A percentile compares a stretch with the other conserved stretches of the same genome.
phyloP scores from a whole-genome alignment of 2,888 invertebrate genomes.

The Carterocephalus palaemon region DNA sequence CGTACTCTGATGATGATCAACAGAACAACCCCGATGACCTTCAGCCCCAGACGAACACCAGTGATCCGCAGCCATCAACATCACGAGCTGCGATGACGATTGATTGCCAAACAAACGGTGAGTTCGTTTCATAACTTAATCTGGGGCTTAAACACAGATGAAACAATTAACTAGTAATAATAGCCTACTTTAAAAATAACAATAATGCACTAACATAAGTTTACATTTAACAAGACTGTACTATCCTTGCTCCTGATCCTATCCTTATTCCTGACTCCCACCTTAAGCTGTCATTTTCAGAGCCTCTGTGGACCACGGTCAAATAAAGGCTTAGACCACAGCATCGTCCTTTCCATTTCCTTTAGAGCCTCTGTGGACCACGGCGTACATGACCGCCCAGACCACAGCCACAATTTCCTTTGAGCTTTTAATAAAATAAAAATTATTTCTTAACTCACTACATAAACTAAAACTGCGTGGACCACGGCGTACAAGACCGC shows the following conservation, averaged over 20 bases:
- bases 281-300: too few species aligned
- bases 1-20: neutral
- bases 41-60: conserved; percentile 1
- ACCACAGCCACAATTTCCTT: conserved; percentile 13
- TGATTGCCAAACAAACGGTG: conserved; percentile 1
- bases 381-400: conserved; percentile 11
- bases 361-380: conserved; percentile 15
- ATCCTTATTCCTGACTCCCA: neutral
- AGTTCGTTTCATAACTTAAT: conserved; percentile 1
- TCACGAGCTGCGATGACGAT: neutral
- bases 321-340: conserved; percentile 15
- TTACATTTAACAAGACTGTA: conserved; percentile 4
- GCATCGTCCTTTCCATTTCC: conserved; percentile 12
- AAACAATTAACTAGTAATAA: too few species aligned
- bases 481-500: too few species aligned
- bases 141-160: too few species aligned
- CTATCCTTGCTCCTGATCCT: neutral
- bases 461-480: too few species aligned
- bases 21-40: neutral
- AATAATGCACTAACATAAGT: too few species aligned
- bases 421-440: too few species aligned
- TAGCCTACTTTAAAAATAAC: too few species aligned
- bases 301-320: conserved; percentile 25
- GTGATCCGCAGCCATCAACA: neutral
- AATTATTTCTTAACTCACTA: too few species aligned